Percentiles rank a stretch among this genome's conserved stretches.
Conservation (phyloP, 2,797 vertebrate species). For the Crax fasciolata region DNA sequence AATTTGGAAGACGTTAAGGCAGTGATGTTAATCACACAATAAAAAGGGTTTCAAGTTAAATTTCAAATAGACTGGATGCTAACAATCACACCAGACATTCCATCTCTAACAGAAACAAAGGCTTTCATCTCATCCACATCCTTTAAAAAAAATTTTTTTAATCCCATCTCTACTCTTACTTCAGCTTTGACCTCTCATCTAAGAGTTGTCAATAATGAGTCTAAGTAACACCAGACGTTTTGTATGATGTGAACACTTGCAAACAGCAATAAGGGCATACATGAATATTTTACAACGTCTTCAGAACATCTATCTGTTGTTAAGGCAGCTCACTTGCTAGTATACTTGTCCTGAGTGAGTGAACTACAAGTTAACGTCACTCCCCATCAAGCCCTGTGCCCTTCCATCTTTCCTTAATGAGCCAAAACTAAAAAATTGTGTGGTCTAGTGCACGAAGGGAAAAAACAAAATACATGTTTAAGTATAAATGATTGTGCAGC, state of each 20-base stretch:
- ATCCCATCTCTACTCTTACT: neutral
- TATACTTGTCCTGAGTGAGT: neutral
- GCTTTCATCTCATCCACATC: constrained; percentile 12
- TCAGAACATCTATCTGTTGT: neutral
- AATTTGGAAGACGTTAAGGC: constrained; percentile 49
- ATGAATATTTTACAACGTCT: neutral
- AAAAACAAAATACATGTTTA: accelerated
- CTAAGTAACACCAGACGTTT: neutral
- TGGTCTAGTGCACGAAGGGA: accelerated
- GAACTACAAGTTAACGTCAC: neutral
- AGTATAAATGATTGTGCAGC: neutral
- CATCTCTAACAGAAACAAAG: constrained; percentile 16
- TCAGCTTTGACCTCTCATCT: constrained; percentile 26
- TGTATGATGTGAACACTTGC: neutral
- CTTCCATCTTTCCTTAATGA: neutral
- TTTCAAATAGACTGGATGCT: constrained; percentile 39
- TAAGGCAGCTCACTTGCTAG: neutral
- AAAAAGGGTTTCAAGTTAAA: constrained; percentile 41
- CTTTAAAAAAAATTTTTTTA: neutral
- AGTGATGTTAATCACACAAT: constrained; percentile 52
- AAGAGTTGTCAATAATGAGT: neutral
- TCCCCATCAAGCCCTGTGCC: accelerated
- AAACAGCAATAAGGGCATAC: neutral
- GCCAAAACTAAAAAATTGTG: accelerated
- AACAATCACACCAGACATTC: constrained; percentile 37